A percentile compares a stretch with the other conserved stretches of the same genome.
Evolutionary conservation across 2,113 vertebrate genomes (phyloP).

Genomic region (Zapus hudsonius): DNA sequence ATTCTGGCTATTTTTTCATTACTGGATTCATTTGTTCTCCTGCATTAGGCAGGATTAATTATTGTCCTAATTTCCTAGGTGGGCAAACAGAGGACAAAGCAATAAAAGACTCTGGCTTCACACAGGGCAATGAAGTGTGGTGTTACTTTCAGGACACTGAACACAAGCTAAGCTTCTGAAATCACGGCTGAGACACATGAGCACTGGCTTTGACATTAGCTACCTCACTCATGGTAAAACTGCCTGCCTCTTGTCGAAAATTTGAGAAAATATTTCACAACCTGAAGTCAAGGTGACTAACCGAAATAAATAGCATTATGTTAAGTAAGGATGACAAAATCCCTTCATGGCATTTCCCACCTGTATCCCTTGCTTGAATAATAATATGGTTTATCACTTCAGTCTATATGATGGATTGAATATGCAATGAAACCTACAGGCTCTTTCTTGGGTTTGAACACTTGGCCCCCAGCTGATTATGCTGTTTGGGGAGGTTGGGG

Average conservation of each 20-base stretch:
- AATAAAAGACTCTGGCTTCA: background rate
- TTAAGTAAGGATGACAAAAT: background rate
- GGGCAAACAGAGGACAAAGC: background rate
- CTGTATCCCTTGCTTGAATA: background rate
- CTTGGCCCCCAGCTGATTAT: background rate
- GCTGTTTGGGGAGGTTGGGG: background rate
- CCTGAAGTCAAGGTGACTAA: background rate
- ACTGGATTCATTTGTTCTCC: conserved; percentile 30
- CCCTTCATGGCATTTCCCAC: background rate
- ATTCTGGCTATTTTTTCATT: conserved; percentile 14
- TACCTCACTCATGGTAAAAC: background rate
- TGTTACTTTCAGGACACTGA: conserved; percentile 33
- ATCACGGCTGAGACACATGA: background rate
- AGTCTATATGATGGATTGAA: background rate
- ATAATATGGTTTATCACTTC: background rate
- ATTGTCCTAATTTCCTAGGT: conserved; percentile 47
- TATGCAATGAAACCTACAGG: no score
- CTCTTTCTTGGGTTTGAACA: background rate
- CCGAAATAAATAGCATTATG: background rate
- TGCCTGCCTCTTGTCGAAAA: background rate
- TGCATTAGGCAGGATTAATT: conserved; percentile 47
- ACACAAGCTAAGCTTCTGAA: background rate
- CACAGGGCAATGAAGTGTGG: background rate
- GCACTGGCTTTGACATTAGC: background rate
- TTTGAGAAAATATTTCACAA: background rate